These are phyloP conservation scores for Spheniscus humboldti DNA, from an alignment of 2,797 vertebrate genomes.

Conservation along the genomic window DNA sequence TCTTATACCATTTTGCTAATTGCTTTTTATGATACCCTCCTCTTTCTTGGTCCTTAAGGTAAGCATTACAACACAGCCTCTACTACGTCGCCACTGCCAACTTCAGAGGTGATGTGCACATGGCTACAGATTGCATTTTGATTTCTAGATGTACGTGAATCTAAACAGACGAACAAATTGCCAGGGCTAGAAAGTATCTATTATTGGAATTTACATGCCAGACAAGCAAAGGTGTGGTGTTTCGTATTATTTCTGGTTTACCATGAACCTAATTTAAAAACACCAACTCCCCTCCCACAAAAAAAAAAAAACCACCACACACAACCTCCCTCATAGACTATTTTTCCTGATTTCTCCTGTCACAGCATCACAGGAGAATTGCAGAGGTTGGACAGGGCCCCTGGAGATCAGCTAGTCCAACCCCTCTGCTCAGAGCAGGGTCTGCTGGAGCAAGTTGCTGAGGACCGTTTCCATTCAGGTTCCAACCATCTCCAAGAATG, in stretches of 20 bases:
- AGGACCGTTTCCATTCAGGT: neutral
- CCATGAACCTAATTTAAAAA: neutral
- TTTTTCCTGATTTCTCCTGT: neutral
- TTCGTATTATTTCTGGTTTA: neutral
- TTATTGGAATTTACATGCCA: neutral
- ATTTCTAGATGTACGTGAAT: neutral
- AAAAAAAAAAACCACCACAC: neutral
- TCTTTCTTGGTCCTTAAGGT: neutral
- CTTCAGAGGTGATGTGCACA: neutral
- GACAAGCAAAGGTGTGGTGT: neutral
- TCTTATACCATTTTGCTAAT: neutral
- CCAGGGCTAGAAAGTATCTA: neutral
- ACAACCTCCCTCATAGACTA: neutral
- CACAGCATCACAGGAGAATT: neutral
- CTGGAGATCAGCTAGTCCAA: neutral
- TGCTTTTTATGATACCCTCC: neutral
- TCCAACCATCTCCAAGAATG: neutral
- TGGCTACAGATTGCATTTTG: neutral
- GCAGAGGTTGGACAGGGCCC: neutral
- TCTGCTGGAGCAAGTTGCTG: neutral
- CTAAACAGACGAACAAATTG: neutral
- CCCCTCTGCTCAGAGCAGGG: neutral
- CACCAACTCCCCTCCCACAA: neutral
- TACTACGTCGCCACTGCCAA: neutral
- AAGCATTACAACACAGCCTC: neutral